Evolutionary conservation across 1,140 invertebrate genomes (phyloP), one percentile per base, ranked within the genome.

Genomic region (Habropoda laboriosa): DNA sequence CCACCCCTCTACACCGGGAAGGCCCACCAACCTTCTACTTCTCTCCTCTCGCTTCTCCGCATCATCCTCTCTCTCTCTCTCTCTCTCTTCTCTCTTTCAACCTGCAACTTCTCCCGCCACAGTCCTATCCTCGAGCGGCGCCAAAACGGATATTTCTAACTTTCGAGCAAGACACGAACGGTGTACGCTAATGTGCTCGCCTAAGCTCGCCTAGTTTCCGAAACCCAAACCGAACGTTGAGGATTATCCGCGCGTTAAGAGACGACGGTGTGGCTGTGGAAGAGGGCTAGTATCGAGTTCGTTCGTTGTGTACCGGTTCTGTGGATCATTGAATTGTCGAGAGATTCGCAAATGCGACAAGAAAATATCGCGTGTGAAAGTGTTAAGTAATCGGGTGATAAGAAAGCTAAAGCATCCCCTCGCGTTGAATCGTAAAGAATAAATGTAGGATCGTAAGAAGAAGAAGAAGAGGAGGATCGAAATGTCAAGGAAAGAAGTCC

Each of bases 121-220:
- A n/a, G 45, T 67, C 53, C 72, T 73, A 64, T 85, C 51, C 66
- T 51, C 74, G 66, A 42, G 45, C 78, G 13, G 51, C 70, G 82
- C n/a, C 72, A 80, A 77, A 85, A 82, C 53, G 74, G 80, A 86
- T 85, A 82, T 82, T 82, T 86, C 80, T 38, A 82, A 86, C 58
- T 85, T 86, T 76, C 80, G 32, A 58, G 64, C 64, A n/a, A 82
- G 80, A 82, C 72, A 75, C 73, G 42, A 32, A 24, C 68, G 32
- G 30, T 53, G 47, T 64, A 80, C 80, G 80, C 70, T 82, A 83
- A 83, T 83, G 73, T 74, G 66, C 38, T 64, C 70, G 74, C 18
- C 63, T 57, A 72, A 79, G 80, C 80, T 72, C 40, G 76, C 45
- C 55, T 45, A 30, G 24, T 61, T 27, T 55, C 42, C 6, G 21